Percentiles rank a stretch among this genome's conserved stretches.
phyloP scores from a whole-genome alignment of 1,140 invertebrate species.

The Drosophila subpulchrella region DNA sequence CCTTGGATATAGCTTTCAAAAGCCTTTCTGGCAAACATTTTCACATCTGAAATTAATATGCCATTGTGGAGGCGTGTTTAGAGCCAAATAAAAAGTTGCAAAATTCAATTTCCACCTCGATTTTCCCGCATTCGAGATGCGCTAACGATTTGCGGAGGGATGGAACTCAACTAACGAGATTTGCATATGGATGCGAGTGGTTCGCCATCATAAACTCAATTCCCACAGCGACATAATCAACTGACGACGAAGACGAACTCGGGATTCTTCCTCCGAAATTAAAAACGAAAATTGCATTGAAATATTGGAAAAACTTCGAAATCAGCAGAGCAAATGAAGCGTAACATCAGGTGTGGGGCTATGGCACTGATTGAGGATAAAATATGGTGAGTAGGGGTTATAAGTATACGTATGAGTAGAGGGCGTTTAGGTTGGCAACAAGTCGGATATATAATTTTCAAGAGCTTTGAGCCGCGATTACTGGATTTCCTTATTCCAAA shows the following conservation, averaged over 20 bases:
- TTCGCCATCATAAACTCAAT: conserved; percentile 68
- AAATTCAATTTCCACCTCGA: conserved; percentile 68
- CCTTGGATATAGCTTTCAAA: conserved; percentile 23
- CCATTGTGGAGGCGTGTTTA: conserved; percentile 63
- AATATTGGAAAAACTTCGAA: conserved; percentile 66
- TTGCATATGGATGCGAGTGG: conserved; percentile 68
- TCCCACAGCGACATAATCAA: conserved; percentile 76
- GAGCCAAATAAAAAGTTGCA: conserved; percentile 43
- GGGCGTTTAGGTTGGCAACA: background rate
- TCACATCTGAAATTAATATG: conserved; percentile 75
- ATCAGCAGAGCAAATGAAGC: conserved; percentile 76
- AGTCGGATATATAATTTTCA: background rate
- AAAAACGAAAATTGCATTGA: conserved; percentile 67
- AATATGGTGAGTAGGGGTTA: background rate
- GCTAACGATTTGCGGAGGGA: conserved; percentile 54
- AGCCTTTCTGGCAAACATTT: conserved; percentile 14
- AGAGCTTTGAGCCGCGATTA: background rate
- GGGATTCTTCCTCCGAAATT: conserved; percentile 44
- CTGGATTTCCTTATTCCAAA: background rate
- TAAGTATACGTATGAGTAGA: background rate
- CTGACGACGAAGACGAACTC: conserved; percentile 29
- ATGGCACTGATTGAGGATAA: background rate
- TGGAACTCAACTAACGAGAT: conserved; percentile 66
- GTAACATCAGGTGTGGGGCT: conserved; percentile 6
- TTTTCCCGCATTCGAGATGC: conserved; percentile 44